Evolutionary conservation across 2,797 vertebrate genomes (phyloP), one percentile per base, ranked within the genome.

Genomic region (Onychomys torridus): DNA sequence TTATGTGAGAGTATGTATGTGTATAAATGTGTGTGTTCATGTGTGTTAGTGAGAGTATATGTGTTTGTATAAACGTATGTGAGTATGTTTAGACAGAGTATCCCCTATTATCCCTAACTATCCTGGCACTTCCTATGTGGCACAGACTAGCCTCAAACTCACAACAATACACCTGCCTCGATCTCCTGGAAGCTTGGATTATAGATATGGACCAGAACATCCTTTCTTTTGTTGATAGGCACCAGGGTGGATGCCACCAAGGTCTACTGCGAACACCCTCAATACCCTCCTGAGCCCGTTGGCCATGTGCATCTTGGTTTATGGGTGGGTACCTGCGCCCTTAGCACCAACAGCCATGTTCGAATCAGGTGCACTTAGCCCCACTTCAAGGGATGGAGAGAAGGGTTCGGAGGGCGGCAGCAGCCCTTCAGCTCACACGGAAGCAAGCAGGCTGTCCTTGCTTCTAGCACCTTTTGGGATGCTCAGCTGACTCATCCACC

Each of bases 241-340:
- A 0, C 21, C 67, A 11, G 86, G 2, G 61, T 0, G 11, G 59
- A 40, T 32, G 73, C 43, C 61, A 12, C 19, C 34, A 12, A 12
- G 59, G 37, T n/a, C 40, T 3, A 21, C 0, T 52, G 16, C 11
- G 63, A 83, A 65, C 21, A 13, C 14, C 46, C 29, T 52, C 61
- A 69, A 16, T 1, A 5, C 40, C 21, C 46, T 32, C 17, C 34
- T 0, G 0, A 32, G 61, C 81, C 52, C 57, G 49, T 14, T 65
- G 4, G 46, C n/a, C 9, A 0, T 17, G n/a, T 0, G 0, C 61
- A 8, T 14, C 81, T 25, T 9, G 19, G 77, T 75, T 61, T 46
- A 25, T 0, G 29, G 40, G 43, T 32, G 1, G 5, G 21, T 2
- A 27, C 57, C 40, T 3, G 67, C 3, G 61, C 12, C 0, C 61